Base-by-base conservation (phyloP, 2,113 vertebrate genomes). In the Nesoenas mayeri region DNA sequence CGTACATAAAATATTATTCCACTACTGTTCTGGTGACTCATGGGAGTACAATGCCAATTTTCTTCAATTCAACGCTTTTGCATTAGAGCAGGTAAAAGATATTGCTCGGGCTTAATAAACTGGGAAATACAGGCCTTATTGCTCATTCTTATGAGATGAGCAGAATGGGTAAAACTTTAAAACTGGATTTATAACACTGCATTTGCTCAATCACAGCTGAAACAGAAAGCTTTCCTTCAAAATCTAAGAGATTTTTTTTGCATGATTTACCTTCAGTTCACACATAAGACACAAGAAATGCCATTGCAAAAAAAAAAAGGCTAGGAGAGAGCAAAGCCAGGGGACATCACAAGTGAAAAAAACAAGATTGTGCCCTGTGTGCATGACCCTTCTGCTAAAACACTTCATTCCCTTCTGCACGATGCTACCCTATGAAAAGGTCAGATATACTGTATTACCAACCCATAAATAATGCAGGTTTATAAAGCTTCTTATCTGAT, bases 401-500 rank as follows among this genome's bases (percentile, higher is more conserved):
- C 54, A 87, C 54, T 89, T 77, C 40, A 57, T 51, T 93, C 10
- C 7, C 31, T 81, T 88, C 83, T 87, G 57, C 57, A 91, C 0
- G 0, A 91, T 38, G 77, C 73, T 72, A 40, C 62, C 58, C 66
- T 78, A 38, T 79, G 79, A 61, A 93, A 95, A 96, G 95, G 96
- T 95, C 95, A 96, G 62, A 74, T 77, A 88, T 84, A 91, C 93
- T 85, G 83, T 92, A 89, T 94, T 96, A 96, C 93, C 91, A 96
- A 58, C 36, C 78, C 72, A 96, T 96, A 96, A 97, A 96, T 96
- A 97, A 97, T 97, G 91, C 96, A 96, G 92, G 44, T 50, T 79
- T 94, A 65, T 81, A 94, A 94, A 96, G 96, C 92, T 92, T 82
- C 93, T 94, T 95, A 91, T 75, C 80, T 94, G 61, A 91, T 79